Percentiles rank a stretch among this genome's conserved stretches.
phyloP scores from a whole-genome alignment of 2,888 invertebrate genomes.

The Nymphalis polychloros region DNA sequence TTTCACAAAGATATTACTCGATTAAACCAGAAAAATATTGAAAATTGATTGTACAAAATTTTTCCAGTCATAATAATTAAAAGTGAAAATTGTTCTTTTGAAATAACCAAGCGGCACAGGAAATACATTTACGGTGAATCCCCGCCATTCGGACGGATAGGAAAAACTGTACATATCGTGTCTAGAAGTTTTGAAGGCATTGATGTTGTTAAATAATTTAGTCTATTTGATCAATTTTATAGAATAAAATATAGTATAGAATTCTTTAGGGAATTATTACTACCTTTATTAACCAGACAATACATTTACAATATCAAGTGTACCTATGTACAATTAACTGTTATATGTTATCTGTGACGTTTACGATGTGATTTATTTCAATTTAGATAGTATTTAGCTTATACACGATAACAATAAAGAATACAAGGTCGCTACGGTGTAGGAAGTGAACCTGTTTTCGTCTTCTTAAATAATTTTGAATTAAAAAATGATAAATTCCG shows the following conservation, averaged over 20 bases:
- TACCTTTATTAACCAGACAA: not conserved
- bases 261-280: no score
- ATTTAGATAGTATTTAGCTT: slow-evolving; percentile 15
- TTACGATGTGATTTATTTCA: slow-evolving; percentile 7
- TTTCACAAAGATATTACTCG: no score
- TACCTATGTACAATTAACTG: not conserved
- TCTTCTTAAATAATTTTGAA: slow-evolving; percentile 10
- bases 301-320: not conserved
- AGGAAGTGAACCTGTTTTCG: slow-evolving; percentile 29
- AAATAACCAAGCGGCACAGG: no score
- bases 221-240: no score
- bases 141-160: not conserved
- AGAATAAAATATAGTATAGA: no score
- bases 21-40: no score
- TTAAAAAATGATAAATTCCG: slow-evolving; percentile 22
- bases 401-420: slow-evolving; percentile 16
- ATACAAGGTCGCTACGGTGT: slow-evolving; percentile 25
- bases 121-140: not conserved
- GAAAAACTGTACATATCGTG: not conserved
- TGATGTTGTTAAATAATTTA: no score
- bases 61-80: no score
- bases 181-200: no score
- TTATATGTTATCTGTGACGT: not conserved
- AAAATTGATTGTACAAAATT: no score
- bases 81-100: no score